Base-by-base conservation (phyloP, 2,888 invertebrate species). In the Drosophila imparisetae region DNA sequence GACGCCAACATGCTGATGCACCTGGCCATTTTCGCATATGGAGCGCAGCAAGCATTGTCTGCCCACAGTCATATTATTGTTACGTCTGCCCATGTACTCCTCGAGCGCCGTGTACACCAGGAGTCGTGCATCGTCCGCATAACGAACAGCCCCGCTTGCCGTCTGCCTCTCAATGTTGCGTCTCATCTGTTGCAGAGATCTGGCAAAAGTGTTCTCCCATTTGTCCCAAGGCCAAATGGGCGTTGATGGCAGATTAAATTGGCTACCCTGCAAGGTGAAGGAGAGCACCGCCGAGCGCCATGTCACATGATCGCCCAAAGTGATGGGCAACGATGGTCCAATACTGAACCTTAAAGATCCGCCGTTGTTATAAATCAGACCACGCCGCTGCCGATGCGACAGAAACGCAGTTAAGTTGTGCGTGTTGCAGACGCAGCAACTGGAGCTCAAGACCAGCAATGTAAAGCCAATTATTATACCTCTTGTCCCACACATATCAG, bases 11-110 rank as follows among this genome's bases (percentile, higher is more conserved):
- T 91, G 86, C 15, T 89, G 87, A 69, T 90, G 80, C 6, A 91
- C 67, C 73, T 92, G 92, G 0, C 86, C 91, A 83, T 92, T 92
- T 73, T 92, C 92, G 70, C 92, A 92, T 38, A 92, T 92, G 36
- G 91, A 81, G 11, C 93, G 80, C 32, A 92, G 49, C 6, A 92
- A 73, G 67, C 92, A 92, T 60, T 89, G 77, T 15, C 75, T 78
- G 36, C 91, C 92, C 62, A 83, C 38, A 63, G 49, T 49, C 53
- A 30, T 57, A 40, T 68, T 36, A 30, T 67, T 70, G 64, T 73
- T 75, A n/a, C 69, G 34, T n/a, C 85, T 68, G 55, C 80, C 82
- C 71, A 92, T 89, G 27, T 89, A 91, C 34, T 83, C 77, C 74
- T 93, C 92, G 42, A 92, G 55, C 6, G 86, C 83, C 0, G 85